Base-by-base conservation (phyloP, 2,888 invertebrate species). In the Anodontia alba region DNA sequence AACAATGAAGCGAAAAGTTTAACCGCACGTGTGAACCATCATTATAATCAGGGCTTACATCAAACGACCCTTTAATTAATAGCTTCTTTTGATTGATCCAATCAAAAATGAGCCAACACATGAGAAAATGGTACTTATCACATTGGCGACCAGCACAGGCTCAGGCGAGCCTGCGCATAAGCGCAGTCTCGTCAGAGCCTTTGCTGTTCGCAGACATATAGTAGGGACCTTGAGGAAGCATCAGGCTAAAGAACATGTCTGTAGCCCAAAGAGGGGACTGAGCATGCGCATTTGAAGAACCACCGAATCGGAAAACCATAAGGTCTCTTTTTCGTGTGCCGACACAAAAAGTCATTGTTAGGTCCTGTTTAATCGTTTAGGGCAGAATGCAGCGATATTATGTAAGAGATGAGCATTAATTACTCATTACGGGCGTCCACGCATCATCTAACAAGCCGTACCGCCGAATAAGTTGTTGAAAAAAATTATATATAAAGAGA, bases 371-470 rank as follows among this genome's bases (percentile, higher is more conserved):
- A 17, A 10, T 12, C 38, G 38, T 38, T 38, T 38, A 38, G 12
- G n/a, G n/a, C n/a, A 26, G 33, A 62, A 62, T 29, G 62, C 33
- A 33, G 31, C 33, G 5, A 33, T 2, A 10, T 62, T 62, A 62
- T 17, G 62, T 23, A 62, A 62, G 12, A 1, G 62, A 62, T 62
- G 62, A 62, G 62, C 62, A 62, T 33, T 62, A 62, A 62, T 62
- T 62, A 62, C 62, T 62, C 62, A 17, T 20, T 62, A 20, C 62
- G 62, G 33, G 62, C 62, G 62, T 62, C 62, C 62, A 62, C 62
- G 62, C 62, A 62, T 17, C 62, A 62, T 33, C 62, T n/a, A 1
- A 62, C 33, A 62, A 62, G 62, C 62, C 62, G 62, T 7, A 26
- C 23, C 54, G n/a, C 5, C 46, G 17, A 46, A 46, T 20, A 46